Conservation (phyloP, 2,888 invertebrate genomes). For the Imbricaverruca yamaguchii region DNA sequence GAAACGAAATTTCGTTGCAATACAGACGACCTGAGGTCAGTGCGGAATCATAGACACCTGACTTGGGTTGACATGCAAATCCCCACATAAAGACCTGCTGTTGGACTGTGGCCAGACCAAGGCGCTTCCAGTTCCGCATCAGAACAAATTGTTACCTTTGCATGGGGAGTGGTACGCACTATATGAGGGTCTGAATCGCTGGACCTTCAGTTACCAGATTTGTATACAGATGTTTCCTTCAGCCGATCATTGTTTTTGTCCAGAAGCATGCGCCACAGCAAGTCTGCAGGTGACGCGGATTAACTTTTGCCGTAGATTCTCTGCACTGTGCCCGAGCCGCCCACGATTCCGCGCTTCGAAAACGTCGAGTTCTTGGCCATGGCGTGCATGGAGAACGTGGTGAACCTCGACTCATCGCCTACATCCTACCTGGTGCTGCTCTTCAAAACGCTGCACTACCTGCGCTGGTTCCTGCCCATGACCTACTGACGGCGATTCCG, state of each 20-base stretch:
- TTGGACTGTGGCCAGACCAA: no score
- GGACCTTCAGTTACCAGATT: no score
- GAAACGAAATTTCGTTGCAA: no score
- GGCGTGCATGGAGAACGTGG: slow-evolving; percentile 11
- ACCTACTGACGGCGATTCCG: background rate
- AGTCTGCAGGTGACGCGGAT: background rate
- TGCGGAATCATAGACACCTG: no score
- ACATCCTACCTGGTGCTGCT: background rate
- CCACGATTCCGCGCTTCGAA: background rate
- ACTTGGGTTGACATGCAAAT: no score
- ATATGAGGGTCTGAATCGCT: no score
- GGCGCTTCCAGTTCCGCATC: no score
- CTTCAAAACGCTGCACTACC: slow-evolving; percentile 10
- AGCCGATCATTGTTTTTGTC: background rate
- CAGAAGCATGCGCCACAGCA: background rate
- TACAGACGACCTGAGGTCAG: no score
- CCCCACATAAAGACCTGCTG: no score
- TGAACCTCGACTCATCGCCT: background rate
- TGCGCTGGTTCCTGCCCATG: slow-evolving; percentile 17
- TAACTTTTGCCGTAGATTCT: background rate
- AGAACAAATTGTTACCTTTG: no score
- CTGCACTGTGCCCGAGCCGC: background rate
- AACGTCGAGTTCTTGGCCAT: slow-evolving; percentile 11
- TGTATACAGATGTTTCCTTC: no score
- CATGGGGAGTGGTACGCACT: no score